Evolutionary conservation across 2,888 invertebrate genomes (phyloP), one percentile per base, ranked within the genome.

Genomic region (Oxycera nigricornis): DNA sequence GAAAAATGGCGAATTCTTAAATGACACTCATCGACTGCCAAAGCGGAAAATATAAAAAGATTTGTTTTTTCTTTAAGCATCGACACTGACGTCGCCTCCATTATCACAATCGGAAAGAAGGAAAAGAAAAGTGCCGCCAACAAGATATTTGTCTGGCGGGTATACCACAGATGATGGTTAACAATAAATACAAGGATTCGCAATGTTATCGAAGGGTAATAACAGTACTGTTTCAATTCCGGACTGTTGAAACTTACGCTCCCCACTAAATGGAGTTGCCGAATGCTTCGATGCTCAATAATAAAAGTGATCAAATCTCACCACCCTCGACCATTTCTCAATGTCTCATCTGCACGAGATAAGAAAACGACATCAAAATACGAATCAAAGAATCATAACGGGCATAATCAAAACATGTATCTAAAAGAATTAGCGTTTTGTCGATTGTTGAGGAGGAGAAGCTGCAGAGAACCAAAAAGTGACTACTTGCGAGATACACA

Each of bases 111-210:
- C 28, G 55, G 31, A 70, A 70, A 55, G 52, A 46, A 20, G 52
- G 52, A 70, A 70, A 46, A 55, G 30, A 55, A 52, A 70, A 52
- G 26, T 55, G 22, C 22, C n/a, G 39, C 50, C n/a, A 28, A 55
- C 26, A 70, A 55, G 11, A 22, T 31, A 70, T 52, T 70, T 52
- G 70, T 6, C 9, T 52, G n/a, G 70, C 55, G 70, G 35, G 28
- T 52, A 70, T 28, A 55, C 7, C 55, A 20, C 61, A 50, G 67
- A 67, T 67, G 67, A 67, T 67, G 41, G 67, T 22, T 24, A 67
- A 46, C 68, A 68, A 52, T 68, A 68, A 70, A n/a, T 55, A 55
- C 52, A 70, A 70, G 70, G 70, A 70, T 70, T 70, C 70, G 52
- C 31, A 31, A 30, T 70, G 52, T 55, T 70, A 70, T 70, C 70